These are phyloP conservation scores for Eupithecia centaureata DNA, from an alignment of 2,888 invertebrate species.

Conservation along the genomic window DNA sequence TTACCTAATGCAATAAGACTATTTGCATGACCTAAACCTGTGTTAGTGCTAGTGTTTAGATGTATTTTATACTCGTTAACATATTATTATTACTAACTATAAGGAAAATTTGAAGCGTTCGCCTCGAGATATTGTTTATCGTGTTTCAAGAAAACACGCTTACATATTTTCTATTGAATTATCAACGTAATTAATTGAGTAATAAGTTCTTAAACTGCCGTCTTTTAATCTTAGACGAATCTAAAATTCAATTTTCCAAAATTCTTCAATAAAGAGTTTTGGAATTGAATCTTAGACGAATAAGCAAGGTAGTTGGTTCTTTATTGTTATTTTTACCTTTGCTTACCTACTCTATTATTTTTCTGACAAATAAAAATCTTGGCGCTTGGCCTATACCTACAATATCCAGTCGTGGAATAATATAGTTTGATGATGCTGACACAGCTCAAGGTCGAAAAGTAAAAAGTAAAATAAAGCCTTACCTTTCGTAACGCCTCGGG, in stretches of 20 bases:
- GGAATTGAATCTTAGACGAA: no score
- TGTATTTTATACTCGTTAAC: background rate
- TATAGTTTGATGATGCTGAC: no score
- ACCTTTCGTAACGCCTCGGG: conserved; percentile 87
- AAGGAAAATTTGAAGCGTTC: background rate
- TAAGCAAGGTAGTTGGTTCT: no score
- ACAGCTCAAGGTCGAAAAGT: no score
- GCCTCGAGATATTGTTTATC: background rate
- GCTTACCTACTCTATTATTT: no score
- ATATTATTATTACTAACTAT: background rate
- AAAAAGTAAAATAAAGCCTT: conserved; percentile 1
- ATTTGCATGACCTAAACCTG: conserved; percentile 27
- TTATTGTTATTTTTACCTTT: no score
- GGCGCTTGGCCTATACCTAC: no score
- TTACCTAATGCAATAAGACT: conserved; percentile 23
- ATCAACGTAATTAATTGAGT: background rate
- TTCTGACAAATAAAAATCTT: no score
- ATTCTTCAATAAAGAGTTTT: no score
- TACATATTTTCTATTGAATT: background rate
- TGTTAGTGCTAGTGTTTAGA: background rate
- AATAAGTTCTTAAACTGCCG: background rate
- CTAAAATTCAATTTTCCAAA: no score
- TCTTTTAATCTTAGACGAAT: background rate
- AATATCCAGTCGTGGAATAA: no score
- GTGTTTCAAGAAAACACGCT: background rate